These are phyloP conservation scores for Camelus dromedarius DNA, from an alignment of 2,113 vertebrate species.

Conservation along the genomic window DNA sequence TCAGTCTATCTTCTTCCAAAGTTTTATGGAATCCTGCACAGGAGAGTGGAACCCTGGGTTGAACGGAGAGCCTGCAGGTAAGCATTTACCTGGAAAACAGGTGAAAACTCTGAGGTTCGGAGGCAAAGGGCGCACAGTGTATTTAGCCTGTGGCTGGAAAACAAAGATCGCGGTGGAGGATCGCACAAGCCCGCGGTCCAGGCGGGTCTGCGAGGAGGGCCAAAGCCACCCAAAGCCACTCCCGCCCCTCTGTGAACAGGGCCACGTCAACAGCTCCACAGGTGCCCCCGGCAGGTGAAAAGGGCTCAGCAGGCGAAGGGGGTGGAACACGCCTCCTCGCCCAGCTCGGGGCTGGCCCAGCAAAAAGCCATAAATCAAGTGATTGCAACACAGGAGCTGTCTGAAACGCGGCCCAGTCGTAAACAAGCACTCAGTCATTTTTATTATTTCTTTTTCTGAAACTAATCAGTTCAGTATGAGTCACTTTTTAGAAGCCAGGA, in stretches of 20 bases:
- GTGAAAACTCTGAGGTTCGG: neutral
- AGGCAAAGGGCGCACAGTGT: fast-evolving
- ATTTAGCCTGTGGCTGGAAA: neutral
- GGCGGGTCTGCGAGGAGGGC: neutral
- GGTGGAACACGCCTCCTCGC: constrained; percentile 55
- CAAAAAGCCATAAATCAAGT: constrained; percentile 79
- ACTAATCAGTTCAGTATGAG: constrained; percentile 68
- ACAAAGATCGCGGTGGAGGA: neutral
- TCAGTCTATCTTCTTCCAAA: neutral
- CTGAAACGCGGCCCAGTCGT: constrained; percentile 78
- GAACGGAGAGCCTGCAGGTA: neutral
- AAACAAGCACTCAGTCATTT: constrained; percentile 68
- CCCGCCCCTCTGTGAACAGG: neutral
- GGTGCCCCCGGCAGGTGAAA: constrained; percentile 80
- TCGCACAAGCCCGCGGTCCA: neutral
- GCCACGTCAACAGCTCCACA: neutral
- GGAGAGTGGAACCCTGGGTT: neutral
- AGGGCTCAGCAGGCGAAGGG: constrained; percentile 50
- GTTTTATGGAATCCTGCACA: neutral
- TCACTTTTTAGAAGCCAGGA: constrained; percentile 74
- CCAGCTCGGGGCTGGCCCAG: constrained; percentile 63
- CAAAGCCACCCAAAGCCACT: neutral
- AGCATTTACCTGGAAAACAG: neutral
- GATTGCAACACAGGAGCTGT: constrained; percentile 66
- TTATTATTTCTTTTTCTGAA: constrained; percentile 80